Percentiles rank a stretch among this genome's conserved stretches.
phyloP scores from a whole-genome alignment of 2,888 invertebrate species.

The Dynastes hyllus region DNA sequence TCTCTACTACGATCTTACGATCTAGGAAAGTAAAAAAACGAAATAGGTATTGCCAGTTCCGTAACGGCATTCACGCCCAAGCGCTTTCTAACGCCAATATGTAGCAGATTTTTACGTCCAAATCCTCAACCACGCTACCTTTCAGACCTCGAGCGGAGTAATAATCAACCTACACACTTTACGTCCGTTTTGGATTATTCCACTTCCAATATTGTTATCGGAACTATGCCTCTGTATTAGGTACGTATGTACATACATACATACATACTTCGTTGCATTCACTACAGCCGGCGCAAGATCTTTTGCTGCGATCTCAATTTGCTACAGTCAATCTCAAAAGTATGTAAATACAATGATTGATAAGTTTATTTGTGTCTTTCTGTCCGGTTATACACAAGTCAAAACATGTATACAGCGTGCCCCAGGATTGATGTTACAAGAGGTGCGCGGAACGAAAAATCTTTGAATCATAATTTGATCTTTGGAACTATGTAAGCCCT shows the following conservation, averaged over 20 bases:
- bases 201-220: background rate
- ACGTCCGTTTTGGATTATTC: background rate
- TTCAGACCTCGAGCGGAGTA: background rate
- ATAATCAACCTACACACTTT: background rate
- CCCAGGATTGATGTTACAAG: no score
- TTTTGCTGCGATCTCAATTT: constrained; percentile 62
- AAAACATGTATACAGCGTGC: no score
- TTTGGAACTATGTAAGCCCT: no score
- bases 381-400: no score
- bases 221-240: constrained; percentile 29
- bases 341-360: constrained; percentile 28
- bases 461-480: no score
- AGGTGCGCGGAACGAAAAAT: no score
- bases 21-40: background rate
- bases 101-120: background rate
- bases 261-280: background rate
- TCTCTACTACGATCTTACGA: background rate
- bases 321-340: background rate
- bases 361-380: no score
- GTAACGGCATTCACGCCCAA: constrained; percentile 9
- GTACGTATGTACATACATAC: no score
- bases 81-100: background rate
- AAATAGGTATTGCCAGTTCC: background rate
- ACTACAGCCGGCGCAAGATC: constrained; percentile 54
- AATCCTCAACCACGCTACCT: background rate